Evolutionary conservation across 2,113 vertebrate species (phyloP).

Genomic region (Catagonus wagneri): DNA sequence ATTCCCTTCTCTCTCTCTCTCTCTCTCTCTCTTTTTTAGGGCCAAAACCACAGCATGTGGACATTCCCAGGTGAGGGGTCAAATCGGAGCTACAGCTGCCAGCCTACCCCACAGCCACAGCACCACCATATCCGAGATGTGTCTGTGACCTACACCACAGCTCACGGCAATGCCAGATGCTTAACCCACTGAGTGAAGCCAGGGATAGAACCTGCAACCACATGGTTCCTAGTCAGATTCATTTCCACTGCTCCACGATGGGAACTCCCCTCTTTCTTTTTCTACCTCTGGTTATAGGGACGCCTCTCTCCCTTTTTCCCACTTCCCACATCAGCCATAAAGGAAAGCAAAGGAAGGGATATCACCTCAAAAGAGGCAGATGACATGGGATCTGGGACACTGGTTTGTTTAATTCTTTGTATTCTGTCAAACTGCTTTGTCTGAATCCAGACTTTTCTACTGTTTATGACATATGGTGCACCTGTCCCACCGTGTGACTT

Average conservation of each 20-base stretch:
- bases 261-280: background rate
- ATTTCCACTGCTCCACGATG: no score
- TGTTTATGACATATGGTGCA: background rate
- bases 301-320: rapidly evolving
- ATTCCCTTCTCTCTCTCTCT: background rate
- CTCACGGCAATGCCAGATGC: no score
- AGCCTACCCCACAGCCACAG: no score
- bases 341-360: background rate
- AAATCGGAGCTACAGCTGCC: no score
- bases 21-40: no score
- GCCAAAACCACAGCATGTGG: no score
- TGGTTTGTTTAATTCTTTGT: background rate
- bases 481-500: background rate
- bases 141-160: no score
- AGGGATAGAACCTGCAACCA: no score
- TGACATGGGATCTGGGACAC: background rate
- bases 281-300: background rate
- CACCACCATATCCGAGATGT: no score
- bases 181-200: no score
- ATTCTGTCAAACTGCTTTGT: background rate
- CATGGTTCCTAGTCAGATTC: no score
- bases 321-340: background rate
- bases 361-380: background rate
- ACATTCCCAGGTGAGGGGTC: no score
- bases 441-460: background rate